A percentile compares a stretch with the other conserved stretches of the same genome.
These are phyloP conservation scores for Corythoichthys intestinalis DNA, from an alignment of 2,113 vertebrate genomes.

Conservation along the genomic window DNA sequence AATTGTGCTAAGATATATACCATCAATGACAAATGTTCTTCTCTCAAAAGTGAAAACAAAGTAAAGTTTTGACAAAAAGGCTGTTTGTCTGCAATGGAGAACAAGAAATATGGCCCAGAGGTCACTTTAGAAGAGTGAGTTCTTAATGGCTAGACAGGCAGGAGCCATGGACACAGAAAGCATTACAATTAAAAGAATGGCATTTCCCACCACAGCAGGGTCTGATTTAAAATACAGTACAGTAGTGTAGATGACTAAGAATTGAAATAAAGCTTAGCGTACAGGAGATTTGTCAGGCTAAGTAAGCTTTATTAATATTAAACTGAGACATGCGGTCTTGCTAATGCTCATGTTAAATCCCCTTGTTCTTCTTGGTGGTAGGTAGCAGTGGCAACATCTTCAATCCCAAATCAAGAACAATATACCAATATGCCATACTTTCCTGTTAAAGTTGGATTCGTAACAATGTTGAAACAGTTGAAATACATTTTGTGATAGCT, in stretches of 20 bases:
- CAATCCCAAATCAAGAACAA: background rate
- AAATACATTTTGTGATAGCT: too few relatives aligned
- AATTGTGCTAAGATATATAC: background rate
- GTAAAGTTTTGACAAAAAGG: background rate
- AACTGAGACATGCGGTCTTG: background rate
- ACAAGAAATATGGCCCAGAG: background rate
- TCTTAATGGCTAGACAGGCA: conserved; percentile 6
- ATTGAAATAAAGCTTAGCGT: background rate
- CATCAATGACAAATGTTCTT: background rate
- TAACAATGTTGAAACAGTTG: background rate
- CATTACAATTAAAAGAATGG: background rate
- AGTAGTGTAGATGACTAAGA: background rate
- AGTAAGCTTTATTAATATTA: background rate
- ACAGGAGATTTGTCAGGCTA: background rate
- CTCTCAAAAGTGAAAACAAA: background rate
- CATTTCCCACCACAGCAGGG: background rate
- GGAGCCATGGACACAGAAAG: background rate
- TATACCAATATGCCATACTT: background rate
- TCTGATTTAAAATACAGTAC: background rate
- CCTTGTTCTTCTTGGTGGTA: background rate
- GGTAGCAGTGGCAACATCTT: background rate
- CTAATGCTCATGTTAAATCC: background rate
- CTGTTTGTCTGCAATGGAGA: background rate
- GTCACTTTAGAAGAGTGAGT: background rate
- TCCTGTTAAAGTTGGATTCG: background rate